phyloP scores from a whole-genome alignment of 2,888 invertebrate species.

The Imbricaverruca yamaguchii region DNA sequence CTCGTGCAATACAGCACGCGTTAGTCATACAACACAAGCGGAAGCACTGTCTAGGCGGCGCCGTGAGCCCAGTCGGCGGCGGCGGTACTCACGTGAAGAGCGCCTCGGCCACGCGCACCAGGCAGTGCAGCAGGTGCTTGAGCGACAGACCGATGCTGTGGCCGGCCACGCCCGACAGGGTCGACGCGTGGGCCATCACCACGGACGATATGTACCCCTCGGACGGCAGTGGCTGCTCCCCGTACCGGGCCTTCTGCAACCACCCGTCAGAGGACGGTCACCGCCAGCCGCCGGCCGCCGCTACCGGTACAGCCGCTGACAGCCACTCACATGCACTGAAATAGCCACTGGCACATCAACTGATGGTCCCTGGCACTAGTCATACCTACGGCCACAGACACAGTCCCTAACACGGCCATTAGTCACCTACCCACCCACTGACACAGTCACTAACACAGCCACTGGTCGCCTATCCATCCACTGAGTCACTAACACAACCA shows the following conservation, averaged over 20 bases:
- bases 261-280: too few relatives aligned
- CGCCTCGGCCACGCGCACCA: constrained; percentile 54
- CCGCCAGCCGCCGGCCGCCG: too few relatives aligned
- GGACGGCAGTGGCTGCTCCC: constrained; percentile 69
- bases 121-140: constrained; percentile 55
- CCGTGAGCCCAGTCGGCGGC: too few relatives aligned
- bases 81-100: background rate
- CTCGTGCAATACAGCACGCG: too few relatives aligned
- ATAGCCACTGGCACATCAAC: too few relatives aligned
- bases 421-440: background rate
- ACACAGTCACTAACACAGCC: background rate
- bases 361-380: constrained; percentile 23
- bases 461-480: background rate
- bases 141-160: constrained; percentile 56
- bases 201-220: constrained; percentile 74
- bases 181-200: constrained; percentile 55
- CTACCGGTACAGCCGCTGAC: too few relatives aligned
- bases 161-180: constrained; percentile 52
- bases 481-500: background rate
- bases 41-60: too few relatives aligned
- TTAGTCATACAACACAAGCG: too few relatives aligned
- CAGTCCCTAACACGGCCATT: background rate
- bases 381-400: constrained; percentile 21
- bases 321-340: too few relatives aligned
- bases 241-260: constrained; percentile 55